These are phyloP conservation scores for Stenotaenia linearis DNA, from an alignment of 2,888 invertebrate genomes.

Conservation along the genomic window DNA sequence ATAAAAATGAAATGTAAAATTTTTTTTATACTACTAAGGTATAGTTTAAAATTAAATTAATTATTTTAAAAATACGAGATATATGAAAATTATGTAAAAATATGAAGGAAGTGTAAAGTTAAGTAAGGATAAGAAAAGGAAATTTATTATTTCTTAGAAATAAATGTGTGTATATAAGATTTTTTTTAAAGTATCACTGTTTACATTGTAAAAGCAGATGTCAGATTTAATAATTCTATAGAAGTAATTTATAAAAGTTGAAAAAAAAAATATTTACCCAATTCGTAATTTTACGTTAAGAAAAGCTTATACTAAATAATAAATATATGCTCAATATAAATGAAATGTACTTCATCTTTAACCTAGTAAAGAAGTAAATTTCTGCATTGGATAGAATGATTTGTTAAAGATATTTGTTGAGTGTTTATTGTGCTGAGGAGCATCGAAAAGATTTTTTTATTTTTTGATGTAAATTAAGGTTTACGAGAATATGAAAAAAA, in stretches of 20 bases:
- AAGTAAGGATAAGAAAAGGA: neutral
- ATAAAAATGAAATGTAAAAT: neutral
- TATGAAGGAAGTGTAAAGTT: neutral
- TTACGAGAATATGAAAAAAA: neutral
- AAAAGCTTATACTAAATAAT: neutral
- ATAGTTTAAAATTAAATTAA: neutral
- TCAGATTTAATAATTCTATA: neutral
- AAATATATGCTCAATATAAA: conserved; percentile 13
- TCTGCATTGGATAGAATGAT: neutral
- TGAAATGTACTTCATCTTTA: conserved; percentile 4
- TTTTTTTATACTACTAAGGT: neutral
- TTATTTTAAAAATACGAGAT: neutral
- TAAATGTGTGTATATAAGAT: neutral
- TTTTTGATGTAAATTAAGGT: neutral
- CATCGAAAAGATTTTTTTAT: neutral
- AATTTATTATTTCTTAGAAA: neutral
- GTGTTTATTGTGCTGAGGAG: neutral
- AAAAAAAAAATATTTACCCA: neutral
- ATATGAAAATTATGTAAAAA: no score
- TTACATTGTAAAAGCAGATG: neutral
- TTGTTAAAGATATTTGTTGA: neutral
- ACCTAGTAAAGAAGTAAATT: conserved; percentile 3
- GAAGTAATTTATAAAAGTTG: neutral
- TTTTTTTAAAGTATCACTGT: neutral
- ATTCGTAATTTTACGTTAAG: neutral